Evolutionary conservation across 2,888 invertebrate genomes (phyloP).

Genomic region (Rhaphigaster nebulosa): DNA sequence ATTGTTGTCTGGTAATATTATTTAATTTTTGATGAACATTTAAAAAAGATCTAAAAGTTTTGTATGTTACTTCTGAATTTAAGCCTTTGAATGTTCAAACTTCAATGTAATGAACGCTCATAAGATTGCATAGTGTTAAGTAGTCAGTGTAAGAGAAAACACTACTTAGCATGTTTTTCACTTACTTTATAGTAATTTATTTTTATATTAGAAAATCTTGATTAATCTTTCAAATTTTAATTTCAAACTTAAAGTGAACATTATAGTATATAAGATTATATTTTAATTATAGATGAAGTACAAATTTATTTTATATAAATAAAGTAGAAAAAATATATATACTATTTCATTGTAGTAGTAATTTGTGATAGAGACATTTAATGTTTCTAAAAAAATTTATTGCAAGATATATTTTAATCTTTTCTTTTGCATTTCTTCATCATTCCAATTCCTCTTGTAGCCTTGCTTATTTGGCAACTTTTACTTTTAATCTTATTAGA

Average conservation of each 20-base stretch:
- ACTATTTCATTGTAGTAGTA: not conserved
- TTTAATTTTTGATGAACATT: not conserved
- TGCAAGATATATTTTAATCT: not conserved
- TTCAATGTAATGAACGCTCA: not conserved
- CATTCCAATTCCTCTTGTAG: not conserved
- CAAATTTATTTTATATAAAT: not conserved
- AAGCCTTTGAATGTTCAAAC: not conserved
- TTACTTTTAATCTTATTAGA: not conserved
- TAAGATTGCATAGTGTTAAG: not conserved
- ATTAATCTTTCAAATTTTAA: too few relatives aligned
- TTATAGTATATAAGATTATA: conserved; percentile 4
- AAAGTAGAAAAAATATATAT: conserved; percentile 4
- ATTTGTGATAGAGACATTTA: not conserved
- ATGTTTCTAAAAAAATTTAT: not conserved
- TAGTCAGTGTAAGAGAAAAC: not conserved
- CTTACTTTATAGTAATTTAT: not conserved
- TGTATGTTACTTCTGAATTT: conserved; percentile 6
- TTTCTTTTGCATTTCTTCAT: conserved; percentile 30
- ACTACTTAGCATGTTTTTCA: not conserved
- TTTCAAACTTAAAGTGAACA: not conserved
- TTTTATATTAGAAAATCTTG: not conserved
- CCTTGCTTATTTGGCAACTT: conserved; percentile 17
- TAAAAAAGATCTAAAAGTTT: not conserved
- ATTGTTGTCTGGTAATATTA: not conserved
- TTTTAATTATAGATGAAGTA: not conserved